Conservation (phyloP, 2,888 invertebrate species). For the Orthosia incerta region DNA sequence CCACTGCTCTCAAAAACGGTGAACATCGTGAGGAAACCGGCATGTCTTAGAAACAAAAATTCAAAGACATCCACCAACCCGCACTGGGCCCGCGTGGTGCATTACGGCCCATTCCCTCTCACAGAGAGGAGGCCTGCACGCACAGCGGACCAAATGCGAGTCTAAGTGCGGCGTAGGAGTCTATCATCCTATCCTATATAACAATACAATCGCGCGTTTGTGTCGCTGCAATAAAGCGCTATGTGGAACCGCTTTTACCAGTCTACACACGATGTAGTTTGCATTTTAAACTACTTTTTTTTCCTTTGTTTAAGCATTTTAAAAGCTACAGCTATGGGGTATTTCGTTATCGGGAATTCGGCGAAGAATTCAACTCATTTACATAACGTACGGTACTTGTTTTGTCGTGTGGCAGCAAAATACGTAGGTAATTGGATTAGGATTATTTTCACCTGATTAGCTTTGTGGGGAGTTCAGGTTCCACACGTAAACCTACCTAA, state of each 20-base stretch:
- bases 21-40: too few species aligned
- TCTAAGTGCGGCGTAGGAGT: too few species aligned
- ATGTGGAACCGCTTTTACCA: neutral
- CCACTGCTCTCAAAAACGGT: too few species aligned
- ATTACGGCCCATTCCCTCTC: too few species aligned
- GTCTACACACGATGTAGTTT: slow-evolving; percentile 5
- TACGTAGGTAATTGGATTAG: slow-evolving; percentile 26
- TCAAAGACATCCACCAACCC: too few species aligned
- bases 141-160: too few species aligned
- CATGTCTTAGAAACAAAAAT: too few species aligned
- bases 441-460: slow-evolving; percentile 27
- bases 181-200: too few species aligned
- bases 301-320: neutral
- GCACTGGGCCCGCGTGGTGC: too few species aligned
- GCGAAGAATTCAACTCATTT: slow-evolving; percentile 19
- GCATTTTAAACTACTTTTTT: neutral
- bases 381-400: slow-evolving; percentile 34
- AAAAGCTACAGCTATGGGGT: slow-evolving; percentile 10
- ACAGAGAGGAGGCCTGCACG: too few species aligned
- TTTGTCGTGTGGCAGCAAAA: slow-evolving; percentile 28
- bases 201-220: too few species aligned
- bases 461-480: neutral
- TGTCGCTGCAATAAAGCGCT: neutral
- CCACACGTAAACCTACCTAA: neutral
- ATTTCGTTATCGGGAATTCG: neutral